These are phyloP conservation scores for Pungitius pungitius DNA, from an alignment of 2,113 vertebrate species.

Conservation along the genomic window DNA sequence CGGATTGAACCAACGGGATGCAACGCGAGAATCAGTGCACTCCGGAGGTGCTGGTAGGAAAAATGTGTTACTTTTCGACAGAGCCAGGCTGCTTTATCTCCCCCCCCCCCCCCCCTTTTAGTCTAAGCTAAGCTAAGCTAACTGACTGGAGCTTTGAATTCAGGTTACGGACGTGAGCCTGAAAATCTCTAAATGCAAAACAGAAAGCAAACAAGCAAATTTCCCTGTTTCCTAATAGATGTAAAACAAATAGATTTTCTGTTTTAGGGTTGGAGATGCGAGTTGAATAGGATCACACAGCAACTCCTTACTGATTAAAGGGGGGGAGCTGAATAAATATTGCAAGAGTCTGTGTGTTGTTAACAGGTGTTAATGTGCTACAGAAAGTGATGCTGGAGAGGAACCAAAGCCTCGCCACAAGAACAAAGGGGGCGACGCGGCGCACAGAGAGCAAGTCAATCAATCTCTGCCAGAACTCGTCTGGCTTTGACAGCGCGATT, in stretches of 20 bases:
- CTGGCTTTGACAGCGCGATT: constrained; percentile 69
- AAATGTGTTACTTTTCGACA: background rate
- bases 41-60: background rate
- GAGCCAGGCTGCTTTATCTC: background rate
- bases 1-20: constrained; percentile 15
- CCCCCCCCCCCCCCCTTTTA: background rate
- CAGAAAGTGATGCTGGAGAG: constrained; percentile 43
- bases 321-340: constrained; percentile 43
- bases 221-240: background rate
- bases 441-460: constrained; percentile 65
- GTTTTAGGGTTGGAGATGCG: no score
- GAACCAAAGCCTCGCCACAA: constrained; percentile 57
- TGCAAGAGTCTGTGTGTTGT: constrained; percentile 63
- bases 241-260: constrained; percentile 16
- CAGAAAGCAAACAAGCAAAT: background rate
- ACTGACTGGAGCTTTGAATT: background rate
- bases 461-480: constrained; percentile 64
- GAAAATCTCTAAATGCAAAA: background rate
- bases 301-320: constrained; percentile 52
- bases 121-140: background rate
- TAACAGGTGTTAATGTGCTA: constrained; percentile 76
- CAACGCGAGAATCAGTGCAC: background rate
- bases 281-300: constrained; percentile 48
- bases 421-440: constrained; percentile 64
- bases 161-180: background rate